Base-by-base conservation (phyloP, 2,888 invertebrate genomes). In the Cheilosia scutellata region DNA sequence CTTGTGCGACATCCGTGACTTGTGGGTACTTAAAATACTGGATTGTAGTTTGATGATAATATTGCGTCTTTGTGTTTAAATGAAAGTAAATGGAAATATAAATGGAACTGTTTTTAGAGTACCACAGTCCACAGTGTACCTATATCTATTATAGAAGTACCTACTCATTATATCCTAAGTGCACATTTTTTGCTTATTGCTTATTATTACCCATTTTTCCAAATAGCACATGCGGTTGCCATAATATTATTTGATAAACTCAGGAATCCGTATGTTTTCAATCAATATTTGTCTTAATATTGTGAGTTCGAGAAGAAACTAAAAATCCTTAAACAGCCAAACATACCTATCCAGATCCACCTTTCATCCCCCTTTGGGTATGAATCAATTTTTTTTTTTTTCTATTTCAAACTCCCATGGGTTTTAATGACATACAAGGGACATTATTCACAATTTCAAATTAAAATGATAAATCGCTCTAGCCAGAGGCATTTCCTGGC, bases 391-490 rank as follows among this genome's bases (percentile, higher is more conserved):
- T 49, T 57, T 20, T 29, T 55, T 51, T n/a, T 27, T 58, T 57
- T n/a, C 51, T 5, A 20, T 33, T 33, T 63, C 70, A 42, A 65
- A 65, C 47, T 71, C 84, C 80, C 80, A 27, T 60, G 80, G 76
- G 84, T 71, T 86, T 68, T 86, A 80, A 80, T 86, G 80, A 86
- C 75, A 80, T 80, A 86, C 84, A 76, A 86, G 62, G 53, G 65
- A 51, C 80, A 86, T 86, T 80, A 86, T 71, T 86, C 80, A 80
- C 47, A 76, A 76, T 80, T 60, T 71, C 65, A 86, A 86, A 86
- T 86, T 86, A 86, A 86, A 86, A 86, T 86, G 80, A 86, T 86
- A 86, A 86, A 86, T 80, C 76, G 80, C 44, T 47, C 47, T n/a
- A 71, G 84, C 80, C 70, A 58, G 37, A 20, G 75, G 80, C 71